phyloP scores from a whole-genome alignment of 2,888 invertebrate species.

The Clivina fossor region DNA sequence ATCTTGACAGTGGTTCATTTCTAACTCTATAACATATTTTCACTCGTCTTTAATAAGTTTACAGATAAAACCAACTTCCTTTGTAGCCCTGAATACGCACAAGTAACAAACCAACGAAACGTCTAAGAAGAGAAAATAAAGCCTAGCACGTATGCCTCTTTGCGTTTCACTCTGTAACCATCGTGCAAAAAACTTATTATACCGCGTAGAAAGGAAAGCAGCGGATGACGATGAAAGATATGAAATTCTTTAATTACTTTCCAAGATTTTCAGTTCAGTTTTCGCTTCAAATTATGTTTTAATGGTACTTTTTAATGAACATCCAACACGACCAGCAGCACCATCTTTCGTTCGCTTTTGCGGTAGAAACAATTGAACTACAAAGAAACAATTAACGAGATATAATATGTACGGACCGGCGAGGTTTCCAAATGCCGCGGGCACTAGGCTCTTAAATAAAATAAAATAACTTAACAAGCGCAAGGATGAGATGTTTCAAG shows the following conservation, averaged over 20 bases:
- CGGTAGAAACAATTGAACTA: slow-evolving; percentile 48
- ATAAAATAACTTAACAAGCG: slow-evolving; percentile 20
- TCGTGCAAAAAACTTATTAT: slow-evolving; percentile 21
- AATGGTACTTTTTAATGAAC: slow-evolving; percentile 48
- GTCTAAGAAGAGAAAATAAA: slow-evolving; percentile 1
- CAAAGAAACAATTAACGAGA: slow-evolving; percentile 54
- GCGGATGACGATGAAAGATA: slow-evolving; percentile 29
- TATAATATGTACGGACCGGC: slow-evolving; percentile 49
- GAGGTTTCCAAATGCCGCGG: slow-evolving; percentile 38
- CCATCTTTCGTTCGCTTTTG: too few species aligned
- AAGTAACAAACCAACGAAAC: neutral
- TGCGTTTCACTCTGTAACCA: slow-evolving; percentile 9
- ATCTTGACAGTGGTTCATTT: too few species aligned
- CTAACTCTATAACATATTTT: slow-evolving; percentile 10
- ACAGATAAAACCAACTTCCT: neutral
- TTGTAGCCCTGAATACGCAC: neutral
- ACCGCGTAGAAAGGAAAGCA: slow-evolving; percentile 18
- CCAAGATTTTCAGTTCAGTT: slow-evolving; percentile 29
- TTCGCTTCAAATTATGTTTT: slow-evolving; percentile 24
- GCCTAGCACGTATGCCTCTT: slow-evolving; percentile 3
- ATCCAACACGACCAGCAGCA: slow-evolving; percentile 45
- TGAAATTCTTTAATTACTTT: slow-evolving; percentile 33
- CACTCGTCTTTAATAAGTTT: slow-evolving; percentile 8
- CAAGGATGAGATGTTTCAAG: slow-evolving; percentile 8
- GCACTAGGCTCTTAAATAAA: slow-evolving; percentile 18